These are phyloP conservation scores for Ectemnius cavifrons DNA, from an alignment of 2,888 invertebrate genomes.

Conservation along the genomic window DNA sequence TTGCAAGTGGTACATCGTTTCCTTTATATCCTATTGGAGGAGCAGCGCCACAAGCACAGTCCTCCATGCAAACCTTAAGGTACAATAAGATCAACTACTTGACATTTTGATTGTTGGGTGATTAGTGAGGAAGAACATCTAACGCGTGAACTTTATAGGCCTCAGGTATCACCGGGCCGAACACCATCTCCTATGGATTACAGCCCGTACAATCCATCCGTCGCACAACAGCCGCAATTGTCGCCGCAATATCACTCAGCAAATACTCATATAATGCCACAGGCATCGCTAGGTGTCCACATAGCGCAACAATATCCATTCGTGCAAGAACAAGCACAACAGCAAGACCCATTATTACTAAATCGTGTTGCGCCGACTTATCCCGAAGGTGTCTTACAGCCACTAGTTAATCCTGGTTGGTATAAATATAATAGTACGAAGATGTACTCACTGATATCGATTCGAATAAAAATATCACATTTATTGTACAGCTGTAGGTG, in stretches of 20 bases:
- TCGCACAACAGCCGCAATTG: constrained; percentile 54
- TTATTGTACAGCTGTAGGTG: constrained; percentile 45
- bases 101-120: no score
- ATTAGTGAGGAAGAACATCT: background rate
- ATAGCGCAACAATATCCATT: constrained; percentile 51
- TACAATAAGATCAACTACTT: constrained; percentile 30
- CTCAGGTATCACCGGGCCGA: constrained; percentile 63
- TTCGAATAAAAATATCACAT: constrained; percentile 27
- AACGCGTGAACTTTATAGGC: constrained; percentile 47
- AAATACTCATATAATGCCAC: constrained; percentile 44
- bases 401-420: constrained; percentile 55
- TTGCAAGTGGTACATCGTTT: constrained; percentile 50
- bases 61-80: constrained; percentile 57
- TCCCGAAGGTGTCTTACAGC: constrained; percentile 46
- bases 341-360: constrained; percentile 48
- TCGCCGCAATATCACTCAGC: constrained; percentile 50
- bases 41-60: constrained; percentile 50
- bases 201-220: constrained; percentile 56
- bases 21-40: constrained; percentile 55
- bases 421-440: background rate
- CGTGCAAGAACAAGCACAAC: constrained; percentile 37
- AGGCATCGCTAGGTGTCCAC: constrained; percentile 26
- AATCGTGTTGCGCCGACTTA: constrained; percentile 53
- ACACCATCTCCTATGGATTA: constrained; percentile 68
- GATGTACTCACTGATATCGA: background rate